These are phyloP conservation scores for Branchinecta lindahli DNA, from an alignment of 1,140 invertebrate species.

Conservation along the genomic window DNA sequence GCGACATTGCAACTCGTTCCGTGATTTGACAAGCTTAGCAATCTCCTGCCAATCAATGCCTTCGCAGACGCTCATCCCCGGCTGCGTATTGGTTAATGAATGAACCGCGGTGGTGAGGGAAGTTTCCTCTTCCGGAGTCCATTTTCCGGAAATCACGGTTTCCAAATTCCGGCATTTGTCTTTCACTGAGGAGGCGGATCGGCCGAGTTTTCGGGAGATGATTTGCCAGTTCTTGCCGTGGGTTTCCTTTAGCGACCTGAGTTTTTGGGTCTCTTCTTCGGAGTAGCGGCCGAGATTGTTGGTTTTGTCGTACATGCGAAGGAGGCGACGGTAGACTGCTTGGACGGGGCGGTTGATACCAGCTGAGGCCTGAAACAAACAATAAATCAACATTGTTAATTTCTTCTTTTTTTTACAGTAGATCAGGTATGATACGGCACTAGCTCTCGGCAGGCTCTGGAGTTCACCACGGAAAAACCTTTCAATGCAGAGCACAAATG, in stretches of 20 bases:
- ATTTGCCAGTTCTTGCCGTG: neutral
- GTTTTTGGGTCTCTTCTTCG: neutral
- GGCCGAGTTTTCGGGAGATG: neutral
- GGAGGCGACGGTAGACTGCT: neutral
- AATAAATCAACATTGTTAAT: too few relatives aligned
- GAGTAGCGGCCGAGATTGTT: neutral
- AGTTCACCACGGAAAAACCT: too few relatives aligned
- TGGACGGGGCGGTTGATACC: neutral
- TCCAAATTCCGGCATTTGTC: neutral
- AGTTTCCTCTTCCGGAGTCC: neutral
- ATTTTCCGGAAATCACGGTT: neutral
- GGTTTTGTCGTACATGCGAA: neutral
- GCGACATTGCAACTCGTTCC: neutral
- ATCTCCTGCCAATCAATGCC: neutral
- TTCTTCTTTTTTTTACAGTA: too few relatives aligned
- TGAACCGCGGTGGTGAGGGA: neutral
- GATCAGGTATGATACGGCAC: too few relatives aligned
- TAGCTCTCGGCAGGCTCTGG: too few relatives aligned
- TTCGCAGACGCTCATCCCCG: neutral
- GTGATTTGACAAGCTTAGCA: neutral
- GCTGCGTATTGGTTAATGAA: neutral
- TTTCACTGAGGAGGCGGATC: neutral
- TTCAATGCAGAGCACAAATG: too few relatives aligned
- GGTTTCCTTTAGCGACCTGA: neutral
- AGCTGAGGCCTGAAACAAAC: neutral